Percentiles rank a stretch among this genome's conserved stretches.
Conservation (phyloP, 2,113 vertebrate genomes). For the Corydoras maculifer region DNA sequence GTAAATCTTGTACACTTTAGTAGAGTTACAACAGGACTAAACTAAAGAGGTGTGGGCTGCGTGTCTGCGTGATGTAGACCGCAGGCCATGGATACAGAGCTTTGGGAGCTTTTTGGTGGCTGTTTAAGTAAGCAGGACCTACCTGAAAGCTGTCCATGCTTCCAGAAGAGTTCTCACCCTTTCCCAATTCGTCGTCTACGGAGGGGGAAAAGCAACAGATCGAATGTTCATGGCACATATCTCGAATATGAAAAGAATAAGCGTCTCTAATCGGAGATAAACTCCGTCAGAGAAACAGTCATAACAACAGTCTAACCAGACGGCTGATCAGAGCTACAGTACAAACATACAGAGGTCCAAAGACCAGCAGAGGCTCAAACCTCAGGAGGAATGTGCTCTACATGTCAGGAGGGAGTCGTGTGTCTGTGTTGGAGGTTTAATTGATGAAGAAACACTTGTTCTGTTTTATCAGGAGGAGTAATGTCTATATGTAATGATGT, state of each 20-base stretch:
- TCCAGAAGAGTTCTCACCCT: constrained; percentile 81
- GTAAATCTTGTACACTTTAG: no score
- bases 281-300: neutral
- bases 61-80: no score
- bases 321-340: neutral
- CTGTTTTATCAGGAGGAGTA: constrained; percentile 6
- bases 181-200: constrained; percentile 88
- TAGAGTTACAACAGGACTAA: no score
- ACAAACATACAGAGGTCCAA: neutral
- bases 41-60: neutral
- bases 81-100: neutral
- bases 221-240: constrained; percentile 4
- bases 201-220: constrained; percentile 41
- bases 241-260: constrained; percentile 3
- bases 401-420: neutral
- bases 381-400: neutral
- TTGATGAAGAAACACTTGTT: neutral
- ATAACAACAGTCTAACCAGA: neutral
- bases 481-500: constrained; percentile 1
- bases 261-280: neutral
- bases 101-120: neutral
- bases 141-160: constrained; percentile 89
- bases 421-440: neutral
- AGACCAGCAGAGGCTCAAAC: neutral
- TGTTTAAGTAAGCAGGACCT: constrained; percentile 54